These are phyloP conservation scores for Platichthys flesus DNA, from an alignment of 2,113 vertebrate genomes.

Conservation along the genomic window DNA sequence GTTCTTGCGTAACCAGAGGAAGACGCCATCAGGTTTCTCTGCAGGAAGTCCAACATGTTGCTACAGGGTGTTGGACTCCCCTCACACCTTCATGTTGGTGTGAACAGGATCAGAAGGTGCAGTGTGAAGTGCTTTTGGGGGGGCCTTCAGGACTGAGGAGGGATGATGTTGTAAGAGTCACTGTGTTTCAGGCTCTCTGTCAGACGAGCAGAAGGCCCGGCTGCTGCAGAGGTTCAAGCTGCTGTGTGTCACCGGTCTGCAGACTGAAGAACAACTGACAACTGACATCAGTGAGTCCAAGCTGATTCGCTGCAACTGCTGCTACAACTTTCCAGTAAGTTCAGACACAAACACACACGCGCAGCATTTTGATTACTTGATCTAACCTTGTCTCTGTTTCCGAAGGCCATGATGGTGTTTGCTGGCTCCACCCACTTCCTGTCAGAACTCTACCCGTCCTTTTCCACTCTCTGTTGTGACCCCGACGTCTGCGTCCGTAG, in stretches of 20 bases:
- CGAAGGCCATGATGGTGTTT: slow-evolving; percentile 93
- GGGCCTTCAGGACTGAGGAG: no score
- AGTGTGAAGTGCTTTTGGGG: no score
- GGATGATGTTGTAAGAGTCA: neutral
- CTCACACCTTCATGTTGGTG: no score
- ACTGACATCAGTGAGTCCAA: slow-evolving; percentile 84
- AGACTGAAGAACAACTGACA: slow-evolving; percentile 88
- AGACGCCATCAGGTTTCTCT: no score
- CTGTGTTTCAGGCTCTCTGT: slow-evolving; percentile 52
- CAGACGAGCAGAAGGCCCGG: slow-evolving; percentile 89
- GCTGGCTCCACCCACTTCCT: slow-evolving; percentile 91
- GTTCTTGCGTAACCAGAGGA: no score
- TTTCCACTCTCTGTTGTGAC: slow-evolving; percentile 93
- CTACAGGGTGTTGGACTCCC: no score
- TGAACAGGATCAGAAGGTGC: no score
- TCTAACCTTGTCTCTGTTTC: neutral
- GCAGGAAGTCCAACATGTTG: no score
- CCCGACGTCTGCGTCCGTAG: slow-evolving; percentile 91
- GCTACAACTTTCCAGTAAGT: slow-evolving; percentile 93
- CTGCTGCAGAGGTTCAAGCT: slow-evolving; percentile 95
- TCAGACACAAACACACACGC: neutral
- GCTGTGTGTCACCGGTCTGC: slow-evolving; percentile 89
- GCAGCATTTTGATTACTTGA: neutral
- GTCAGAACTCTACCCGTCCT: slow-evolving; percentile 91
- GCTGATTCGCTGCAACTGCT: slow-evolving; percentile 93